Percentiles rank a stretch among this genome's conserved stretches.
Evolutionary conservation across 2,888 invertebrate species (phyloP).

Genomic region (Parnassius glacialis): DNA sequence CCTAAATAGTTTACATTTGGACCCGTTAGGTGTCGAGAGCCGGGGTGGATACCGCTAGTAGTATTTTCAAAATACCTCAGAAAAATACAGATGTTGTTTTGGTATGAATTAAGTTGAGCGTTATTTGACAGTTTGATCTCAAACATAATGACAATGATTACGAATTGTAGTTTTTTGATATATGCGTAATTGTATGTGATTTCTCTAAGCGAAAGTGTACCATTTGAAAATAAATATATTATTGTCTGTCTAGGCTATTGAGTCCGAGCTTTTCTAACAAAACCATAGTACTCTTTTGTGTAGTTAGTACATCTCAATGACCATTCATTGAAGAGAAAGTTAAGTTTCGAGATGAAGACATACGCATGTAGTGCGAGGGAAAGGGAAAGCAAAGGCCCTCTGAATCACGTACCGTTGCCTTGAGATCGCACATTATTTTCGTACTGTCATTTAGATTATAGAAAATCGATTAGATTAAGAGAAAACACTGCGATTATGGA

Average conservation of each 20-base stretch:
- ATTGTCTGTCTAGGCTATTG: constrained; percentile 22
- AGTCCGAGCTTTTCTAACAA: constrained; percentile 19
- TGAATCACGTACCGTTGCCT: not conserved
- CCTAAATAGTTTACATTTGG: too few species aligned
- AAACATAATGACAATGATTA: too few species aligned
- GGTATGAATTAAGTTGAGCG: too few species aligned
- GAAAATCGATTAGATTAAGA: too few species aligned
- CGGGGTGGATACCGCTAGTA: too few species aligned
- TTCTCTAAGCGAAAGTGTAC: constrained; percentile 8
- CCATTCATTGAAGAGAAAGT: constrained; percentile 23
- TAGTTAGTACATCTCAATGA: constrained; percentile 24
- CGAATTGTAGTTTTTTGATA: too few species aligned
- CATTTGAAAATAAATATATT: constrained; percentile 5
- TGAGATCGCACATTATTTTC: constrained; percentile 2
- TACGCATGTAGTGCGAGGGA: not conserved
- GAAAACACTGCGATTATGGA: too few species aligned
- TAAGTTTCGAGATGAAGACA: constrained; percentile 1
- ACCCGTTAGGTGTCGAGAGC: too few species aligned
- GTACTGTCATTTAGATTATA: constrained; percentile 1
- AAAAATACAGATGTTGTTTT: too few species aligned
- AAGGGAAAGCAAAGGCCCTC: constrained; percentile 6
- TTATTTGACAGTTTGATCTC: too few species aligned
- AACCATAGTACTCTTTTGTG: constrained; percentile 19
- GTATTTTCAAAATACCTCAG: too few species aligned
- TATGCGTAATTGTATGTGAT: constrained; percentile 9